Evolutionary conservation across 1,140 invertebrate species (phyloP).

Genomic region (Pogonomyrmex barbatus): DNA sequence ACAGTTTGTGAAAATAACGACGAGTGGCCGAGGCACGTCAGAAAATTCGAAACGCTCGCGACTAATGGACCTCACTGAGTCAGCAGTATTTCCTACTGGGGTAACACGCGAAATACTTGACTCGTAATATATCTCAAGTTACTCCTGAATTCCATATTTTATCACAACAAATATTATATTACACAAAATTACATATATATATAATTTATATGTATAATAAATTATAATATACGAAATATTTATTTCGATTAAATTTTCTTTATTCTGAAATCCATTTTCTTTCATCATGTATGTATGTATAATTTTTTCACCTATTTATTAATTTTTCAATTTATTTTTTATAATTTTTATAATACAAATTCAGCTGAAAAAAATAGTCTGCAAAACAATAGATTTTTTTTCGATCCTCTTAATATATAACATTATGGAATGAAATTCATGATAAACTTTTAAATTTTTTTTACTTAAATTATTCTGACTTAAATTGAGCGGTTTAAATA

Average conservation of each 20-base stretch:
- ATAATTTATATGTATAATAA: not conserved
- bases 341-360: too few relatives aligned
- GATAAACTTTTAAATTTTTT: not conserved
- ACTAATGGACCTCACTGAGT: constrained; percentile 34
- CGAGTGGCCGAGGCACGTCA: constrained; percentile 11
- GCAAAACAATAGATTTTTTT: too few relatives aligned
- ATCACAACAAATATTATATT: not conserved
- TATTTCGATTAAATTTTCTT: not conserved
- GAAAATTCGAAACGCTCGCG: constrained; percentile 47
- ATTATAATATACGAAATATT: not conserved
- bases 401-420: not conserved
- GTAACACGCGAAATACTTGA: constrained; percentile 29
- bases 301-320: too few relatives aligned
- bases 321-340: too few relatives aligned
- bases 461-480: not conserved
- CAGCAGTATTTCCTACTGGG: constrained; percentile 36
- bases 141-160: constrained; percentile 32
- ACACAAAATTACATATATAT: not conserved
- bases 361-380: too few relatives aligned
- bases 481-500: not conserved
- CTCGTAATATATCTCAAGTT: constrained; percentile 24
- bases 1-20: constrained; percentile 45
- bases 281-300: too few relatives aligned
- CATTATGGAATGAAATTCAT: not conserved
- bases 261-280: too few relatives aligned